These are phyloP conservation scores for Centropristis striata DNA, from an alignment of 2,113 vertebrate genomes.

Conservation along the genomic window DNA sequence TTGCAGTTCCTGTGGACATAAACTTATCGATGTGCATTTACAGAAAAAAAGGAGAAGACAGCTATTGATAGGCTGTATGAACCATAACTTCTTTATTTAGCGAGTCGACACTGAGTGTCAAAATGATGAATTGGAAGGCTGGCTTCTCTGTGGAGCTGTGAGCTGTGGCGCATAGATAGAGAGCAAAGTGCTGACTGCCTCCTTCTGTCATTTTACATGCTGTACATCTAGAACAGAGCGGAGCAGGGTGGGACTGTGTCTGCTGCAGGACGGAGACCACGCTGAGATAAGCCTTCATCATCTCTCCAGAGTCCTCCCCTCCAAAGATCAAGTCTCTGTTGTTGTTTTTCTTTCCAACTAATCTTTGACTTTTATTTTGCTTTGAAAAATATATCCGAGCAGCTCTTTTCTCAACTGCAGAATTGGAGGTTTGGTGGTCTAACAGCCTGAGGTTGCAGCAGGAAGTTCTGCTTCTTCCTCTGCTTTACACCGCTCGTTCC, in stretches of 20 bases:
- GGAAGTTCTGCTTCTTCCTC: not conserved
- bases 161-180: conserved; percentile 57
- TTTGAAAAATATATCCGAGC: not conserved
- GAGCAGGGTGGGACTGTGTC: conserved; percentile 41
- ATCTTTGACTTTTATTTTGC: conserved; percentile 8
- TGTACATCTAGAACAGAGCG: conserved; percentile 44
- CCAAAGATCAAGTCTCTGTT: conserved; percentile 23
- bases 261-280: conserved; percentile 35
- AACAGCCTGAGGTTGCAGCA: not conserved
- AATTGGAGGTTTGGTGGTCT: not conserved
- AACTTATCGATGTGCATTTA: conserved; percentile 28
- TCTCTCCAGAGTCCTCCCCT: conserved; percentile 21
- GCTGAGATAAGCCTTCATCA: conserved; percentile 60
- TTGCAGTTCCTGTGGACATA: not conserved
- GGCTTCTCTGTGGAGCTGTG: conserved; percentile 36
- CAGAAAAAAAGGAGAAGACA: conserved; percentile 5
- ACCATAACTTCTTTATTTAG: conserved; percentile 65
- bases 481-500: not conserved
- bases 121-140: conserved; percentile 58
- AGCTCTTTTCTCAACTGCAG: conserved; percentile 5
- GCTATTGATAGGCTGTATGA: conserved; percentile 49
- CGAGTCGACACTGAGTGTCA: conserved; percentile 54
- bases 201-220: conserved; percentile 61
- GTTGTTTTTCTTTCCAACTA: conserved; percentile 23
- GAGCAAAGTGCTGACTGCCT: conserved; percentile 71